Base-by-base conservation (phyloP, 2,797 vertebrate species). In the Sitta carolinensis region DNA sequence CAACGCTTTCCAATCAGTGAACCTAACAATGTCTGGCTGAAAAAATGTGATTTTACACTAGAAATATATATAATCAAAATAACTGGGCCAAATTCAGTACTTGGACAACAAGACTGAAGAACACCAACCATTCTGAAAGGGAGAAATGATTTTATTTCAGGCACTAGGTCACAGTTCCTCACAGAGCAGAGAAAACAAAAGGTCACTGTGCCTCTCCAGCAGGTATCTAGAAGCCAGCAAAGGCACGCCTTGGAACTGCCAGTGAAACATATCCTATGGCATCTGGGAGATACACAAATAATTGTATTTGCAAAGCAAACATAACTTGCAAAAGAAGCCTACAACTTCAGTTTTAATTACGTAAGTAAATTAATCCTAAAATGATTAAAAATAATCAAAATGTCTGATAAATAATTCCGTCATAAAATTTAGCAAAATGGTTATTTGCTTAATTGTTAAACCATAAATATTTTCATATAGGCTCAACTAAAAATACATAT, bases 1-100 rank as follows among this genome's bases (percentile, higher is more conserved):
- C 1, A 2, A 52, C 0, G 0, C 17, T 34, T 64, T 64, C 48
- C 72, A 80, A 57, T n/a, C 4, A 67, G 9, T 5, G 8, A 78
- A 16, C 30, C 68, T 66, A 73, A 69, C 38, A 76, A 92, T 8
- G 3, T 10, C 61, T 21, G 25, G 38, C 22, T 86, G 42, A 63
- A 77, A 77, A 89, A 17, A 11, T 11, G 36, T 16, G 8, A 48
- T 36, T 72, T 23, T 58, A 57, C 18, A 54, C 17, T 54, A 40
- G 3, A 70, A 36, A 76, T 29, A 38, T 5, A 47, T 40, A 66
- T 27, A 27, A 38, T 32, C 40, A 16, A 59, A 75, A 17, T 16
- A 63, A 66, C 22, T 63, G 73, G 40, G 55, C 74, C 45, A 52
- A 81, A 59, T 70, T 78, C 48, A 55, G 63, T 64, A 43, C 29